These are phyloP conservation scores for Arizona elegans DNA, from an alignment of 2,113 vertebrate genomes.

Conservation along the genomic window DNA sequence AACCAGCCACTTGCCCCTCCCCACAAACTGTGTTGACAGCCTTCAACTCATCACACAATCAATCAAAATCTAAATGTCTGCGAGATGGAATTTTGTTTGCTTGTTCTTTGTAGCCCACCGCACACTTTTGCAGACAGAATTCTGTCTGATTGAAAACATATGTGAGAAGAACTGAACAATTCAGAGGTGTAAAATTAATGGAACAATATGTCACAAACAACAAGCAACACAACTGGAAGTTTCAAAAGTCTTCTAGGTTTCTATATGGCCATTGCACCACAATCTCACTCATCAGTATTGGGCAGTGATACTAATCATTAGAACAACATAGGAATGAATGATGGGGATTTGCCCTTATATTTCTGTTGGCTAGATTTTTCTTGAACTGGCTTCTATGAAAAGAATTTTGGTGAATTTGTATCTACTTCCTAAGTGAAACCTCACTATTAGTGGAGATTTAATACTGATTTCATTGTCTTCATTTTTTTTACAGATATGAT, in stretches of 20 bases:
- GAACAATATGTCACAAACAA: background rate
- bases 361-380: background rate
- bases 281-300: background rate
- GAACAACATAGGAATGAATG: background rate
- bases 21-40: constrained; percentile 54
- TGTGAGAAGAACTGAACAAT: constrained; percentile 26
- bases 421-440: background rate
- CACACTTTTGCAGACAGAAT: constrained; percentile 38
- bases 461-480: background rate
- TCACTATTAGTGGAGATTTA: background rate
- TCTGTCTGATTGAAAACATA: constrained; percentile 54
- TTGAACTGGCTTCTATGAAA: background rate
- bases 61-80: constrained; percentile 50
- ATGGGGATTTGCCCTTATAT: background rate
- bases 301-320: background rate
- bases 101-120: constrained; percentile 54
- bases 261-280: background rate
- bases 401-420: background rate
- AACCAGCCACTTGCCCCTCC: constrained; percentile 43
- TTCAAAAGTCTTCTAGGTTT: background rate
- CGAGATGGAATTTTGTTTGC: constrained; percentile 35
- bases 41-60: constrained; percentile 62
- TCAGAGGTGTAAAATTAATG: constrained; percentile 18
- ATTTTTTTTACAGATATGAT: background rate
- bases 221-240: background rate